Conservation (phyloP, 2,113 vertebrate species). For the Macquaria australasica region DNA sequence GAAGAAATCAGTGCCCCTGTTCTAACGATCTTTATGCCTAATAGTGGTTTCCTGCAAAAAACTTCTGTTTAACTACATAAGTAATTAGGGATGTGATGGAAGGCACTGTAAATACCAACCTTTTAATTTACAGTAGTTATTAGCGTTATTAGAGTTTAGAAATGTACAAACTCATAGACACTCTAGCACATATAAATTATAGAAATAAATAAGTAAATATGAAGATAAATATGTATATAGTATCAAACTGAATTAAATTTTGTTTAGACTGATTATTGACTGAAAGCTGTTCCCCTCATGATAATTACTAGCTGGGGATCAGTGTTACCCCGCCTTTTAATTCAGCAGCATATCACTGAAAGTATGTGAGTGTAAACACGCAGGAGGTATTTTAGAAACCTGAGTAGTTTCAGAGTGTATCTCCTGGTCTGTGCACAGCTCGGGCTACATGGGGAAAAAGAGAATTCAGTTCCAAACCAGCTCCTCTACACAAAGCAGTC, state of each 20-base stretch:
- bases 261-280: neutral
- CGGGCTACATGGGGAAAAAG: constrained; percentile 44
- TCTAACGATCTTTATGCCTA: neutral
- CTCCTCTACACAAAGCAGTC: constrained; percentile 70
- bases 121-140: no score
- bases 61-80: neutral
- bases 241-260: neutral
- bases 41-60: neutral
- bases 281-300: neutral
- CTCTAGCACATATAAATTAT: neutral
- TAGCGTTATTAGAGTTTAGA: neutral
- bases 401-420: constrained; percentile 53
- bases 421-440: constrained; percentile 54
- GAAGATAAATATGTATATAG: neutral
- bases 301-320: neutral
- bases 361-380: constrained; percentile 31
- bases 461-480: constrained; percentile 71
- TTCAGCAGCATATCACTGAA: constrained; percentile 22
- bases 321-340: neutral
- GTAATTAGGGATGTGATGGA: no score
- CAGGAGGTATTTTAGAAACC: constrained; percentile 60
- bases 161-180: neutral
- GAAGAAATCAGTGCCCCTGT: neutral
- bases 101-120: no score
- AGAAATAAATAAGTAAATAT: neutral